Percentiles rank a stretch among this genome's conserved stretches.
Evolutionary conservation across 2,797 vertebrate genomes (phyloP).

Genomic region (Acrossocheilus fasciatus): DNA sequence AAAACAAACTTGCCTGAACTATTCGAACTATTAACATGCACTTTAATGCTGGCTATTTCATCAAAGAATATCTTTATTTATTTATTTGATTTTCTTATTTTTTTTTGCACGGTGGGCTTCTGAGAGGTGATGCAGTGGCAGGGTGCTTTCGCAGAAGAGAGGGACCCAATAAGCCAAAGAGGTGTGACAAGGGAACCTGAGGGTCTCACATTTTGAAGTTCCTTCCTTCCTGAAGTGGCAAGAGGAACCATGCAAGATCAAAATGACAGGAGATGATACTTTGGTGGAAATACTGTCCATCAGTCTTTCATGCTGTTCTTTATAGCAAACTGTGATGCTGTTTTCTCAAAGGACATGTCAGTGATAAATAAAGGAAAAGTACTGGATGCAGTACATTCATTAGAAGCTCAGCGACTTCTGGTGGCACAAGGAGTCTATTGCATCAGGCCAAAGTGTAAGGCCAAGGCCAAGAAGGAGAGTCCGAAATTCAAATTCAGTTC

Average conservation of each 20-base stretch:
- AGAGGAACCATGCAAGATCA: slow-evolving; percentile 49
- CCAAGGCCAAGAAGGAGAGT: slow-evolving; percentile 33
- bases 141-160: slow-evolving; percentile 40
- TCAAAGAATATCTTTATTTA: slow-evolving; percentile 35
- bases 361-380: slow-evolving; percentile 42
- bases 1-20: slow-evolving; percentile 35
- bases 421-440: slow-evolving; percentile 58
- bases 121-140: slow-evolving; percentile 54
- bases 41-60: slow-evolving; percentile 55
- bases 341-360: slow-evolving; percentile 5
- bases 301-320: slow-evolving; percentile 46
- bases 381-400: slow-evolving; percentile 64
- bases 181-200: slow-evolving; percentile 34
- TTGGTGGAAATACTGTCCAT: slow-evolving; percentile 53
- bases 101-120: slow-evolving; percentile 78
- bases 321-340: slow-evolving; percentile 13
- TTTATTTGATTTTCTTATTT: slow-evolving; percentile 51
- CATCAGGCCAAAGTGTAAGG: slow-evolving; percentile 52
- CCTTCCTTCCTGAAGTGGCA: slow-evolving; percentile 30
- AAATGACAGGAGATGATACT: slow-evolving; percentile 51
- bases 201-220: slow-evolving; percentile 26
- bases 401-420: slow-evolving; percentile 55
- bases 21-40: slow-evolving; percentile 53
- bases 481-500: slow-evolving; percentile 33
- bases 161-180: slow-evolving; percentile 17